phyloP scores from a whole-genome alignment of 53 echinoderm and acorn worm species.

The Holothuria leucospilota region DNA sequence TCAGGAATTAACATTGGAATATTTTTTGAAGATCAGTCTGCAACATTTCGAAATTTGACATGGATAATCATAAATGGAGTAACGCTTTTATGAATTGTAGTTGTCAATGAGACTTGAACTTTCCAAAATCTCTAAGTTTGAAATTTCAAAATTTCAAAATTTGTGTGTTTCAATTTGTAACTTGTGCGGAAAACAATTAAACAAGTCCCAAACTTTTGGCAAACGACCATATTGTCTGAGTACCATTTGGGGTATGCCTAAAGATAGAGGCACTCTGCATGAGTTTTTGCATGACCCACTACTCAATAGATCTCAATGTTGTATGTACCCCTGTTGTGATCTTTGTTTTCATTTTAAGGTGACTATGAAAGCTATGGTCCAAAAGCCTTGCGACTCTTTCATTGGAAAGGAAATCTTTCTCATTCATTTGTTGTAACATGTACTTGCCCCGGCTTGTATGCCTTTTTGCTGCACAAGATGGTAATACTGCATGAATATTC shows the following conservation, averaged over 20 bases:
- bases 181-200: too few species aligned
- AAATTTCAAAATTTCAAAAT: too few species aligned
- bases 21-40: too few species aligned
- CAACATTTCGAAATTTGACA: neutral
- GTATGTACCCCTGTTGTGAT: neutral
- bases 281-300: too few species aligned
- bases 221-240: neutral
- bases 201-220: too few species aligned
- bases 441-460: conserved; percentile 94
- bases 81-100: too few species aligned
- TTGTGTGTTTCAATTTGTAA: too few species aligned
- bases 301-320: too few species aligned
- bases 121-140: too few species aligned
- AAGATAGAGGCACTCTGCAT: neutral
- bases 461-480: conserved; percentile 92
- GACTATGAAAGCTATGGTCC: conserved; percentile 76
- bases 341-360: conserved; percentile 53
- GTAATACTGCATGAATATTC: conserved; percentile 47
- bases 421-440: conserved; percentile 94
- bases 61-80: too few species aligned
- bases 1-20: too few species aligned
- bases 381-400: conserved; percentile 69
- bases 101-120: too few species aligned
- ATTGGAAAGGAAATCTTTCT: conserved; percentile 85
- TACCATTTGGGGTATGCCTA: neutral